Evolutionary conservation across 2,113 vertebrate species (phyloP), one percentile per base, ranked within the genome.

Genomic region (Podarcis raffonei): DNA sequence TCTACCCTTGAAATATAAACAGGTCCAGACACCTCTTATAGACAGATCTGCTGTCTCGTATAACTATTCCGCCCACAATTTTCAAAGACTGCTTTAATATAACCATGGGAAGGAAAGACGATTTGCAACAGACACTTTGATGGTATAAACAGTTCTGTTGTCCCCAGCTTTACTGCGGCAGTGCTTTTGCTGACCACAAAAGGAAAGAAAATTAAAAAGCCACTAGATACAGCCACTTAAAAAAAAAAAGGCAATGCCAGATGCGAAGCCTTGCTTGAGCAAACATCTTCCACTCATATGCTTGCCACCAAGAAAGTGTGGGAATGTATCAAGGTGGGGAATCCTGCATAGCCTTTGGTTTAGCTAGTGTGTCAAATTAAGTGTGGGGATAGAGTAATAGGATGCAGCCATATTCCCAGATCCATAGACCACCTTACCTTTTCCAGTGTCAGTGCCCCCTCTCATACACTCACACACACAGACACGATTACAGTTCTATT

Each of bases 1-100:
- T 65, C 88, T 84, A 77, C 22, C 90, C 77, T 81, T 91, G 79
- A 89, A 88, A 74, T 16, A 84, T 72, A 39, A 83, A 92, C 72
- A 88, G 74, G 86, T 87, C 87, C 86, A 93, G 91, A 90, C 84
- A 93, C 25, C 84, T 85, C 76, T 76, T 3, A 85, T 27, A 6
- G 1, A 7, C 74, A 90, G 84, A 87, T 39, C 37, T 90, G 69
- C 30, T 0, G 0, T 53, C 87, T 79, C 62, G 62, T 18, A 6
- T 27, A 62, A 68, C 32, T 65, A 32, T 35, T 84, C 87, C 68
- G 90, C 89, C 92, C 89, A 93, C 13, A 69, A 57, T 39, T 68
- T 81, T 82, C 80, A 62, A 90, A 25, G 8, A 53, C 0, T 30
- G n/a, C 83, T 90, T 87, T 81, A 15, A 72, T 82, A 65, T 3